Evolutionary conservation across 2,888 invertebrate genomes (phyloP), one percentile per base, ranked within the genome.

Genomic region (Cephus spinipes): DNA sequence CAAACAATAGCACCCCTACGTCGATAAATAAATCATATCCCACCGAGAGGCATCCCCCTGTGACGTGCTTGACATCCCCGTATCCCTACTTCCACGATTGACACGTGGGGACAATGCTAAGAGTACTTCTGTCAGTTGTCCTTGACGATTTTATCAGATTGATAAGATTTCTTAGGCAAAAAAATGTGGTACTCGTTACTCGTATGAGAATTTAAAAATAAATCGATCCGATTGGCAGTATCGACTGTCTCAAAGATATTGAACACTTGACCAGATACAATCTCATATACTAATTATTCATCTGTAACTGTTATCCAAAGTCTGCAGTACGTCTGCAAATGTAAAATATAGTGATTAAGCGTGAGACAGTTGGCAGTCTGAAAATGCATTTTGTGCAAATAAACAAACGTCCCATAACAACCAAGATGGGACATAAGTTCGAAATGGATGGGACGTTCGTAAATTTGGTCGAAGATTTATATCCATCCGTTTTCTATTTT

Each of bases 21-120:
- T 85, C 87, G 85, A 87, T 88, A 87, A 87, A 88, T 87, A 88
- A 87, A 87, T 86, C 85, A 84, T 84, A 84, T 85, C 83, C 86
- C 85, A 75, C 83, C 81, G 85, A 83, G 83, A 83, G 80, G 75
- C 79, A 78, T 79, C 78, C 79, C 80, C 55, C 55, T 55, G 55
- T 55, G 55, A 55, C 55, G 55, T 23, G 55, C 55, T 55, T 55
- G 23, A 55, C 55, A 55, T 55, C 55, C 23, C 23, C 55, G 55
- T 55, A 55, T 55, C 55, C 55, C 55, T 55, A 55, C 55, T 55
- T 55, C 1, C 23, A 23, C 55, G 23, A 55, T 23, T 55, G 55
- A 55, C 55, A 55, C 55, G 55, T 55, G 55, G 55, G 55, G 55
- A 55, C 55, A 55, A 55, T 55, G 23, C 55, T 23, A 55, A 23